Evolutionary conservation across 1,140 invertebrate genomes (phyloP).

Genomic region (Luehdorfia chinensis): DNA sequence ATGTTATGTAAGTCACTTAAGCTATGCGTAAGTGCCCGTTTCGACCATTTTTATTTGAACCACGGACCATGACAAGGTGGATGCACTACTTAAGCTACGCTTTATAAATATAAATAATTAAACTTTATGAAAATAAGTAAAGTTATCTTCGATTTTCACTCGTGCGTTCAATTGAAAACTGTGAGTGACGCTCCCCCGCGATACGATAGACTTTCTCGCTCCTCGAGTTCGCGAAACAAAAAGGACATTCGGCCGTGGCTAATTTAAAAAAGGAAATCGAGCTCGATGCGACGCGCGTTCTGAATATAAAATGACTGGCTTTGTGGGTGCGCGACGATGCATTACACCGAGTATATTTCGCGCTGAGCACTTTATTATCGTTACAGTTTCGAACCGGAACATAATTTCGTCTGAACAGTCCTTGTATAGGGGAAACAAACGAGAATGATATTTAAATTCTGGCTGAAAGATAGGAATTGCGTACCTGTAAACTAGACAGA

Average conservation of each 20-base stretch:
- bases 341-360: conserved; percentile 44
- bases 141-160: conserved; percentile 26
- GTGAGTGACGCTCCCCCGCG: conserved; percentile 35
- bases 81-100: no score
- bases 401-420: conserved; percentile 14
- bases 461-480: no score
- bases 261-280: conserved; percentile 74
- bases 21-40: no score
- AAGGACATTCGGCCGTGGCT: conserved; percentile 64
- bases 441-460: no score
- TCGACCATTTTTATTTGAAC: no score
- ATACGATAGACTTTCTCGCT: conserved; percentile 33
- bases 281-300: conserved; percentile 42
- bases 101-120: conserved; percentile 8
- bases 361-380: conserved; percentile 58
- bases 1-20: no score
- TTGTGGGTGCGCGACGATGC: conserved; percentile 65
- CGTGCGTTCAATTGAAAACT: conserved; percentile 30
- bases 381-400: conserved; percentile 16
- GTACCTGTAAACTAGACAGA: no score
- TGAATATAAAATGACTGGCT: conserved; percentile 59
- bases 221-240: conserved; percentile 53
- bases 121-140: conserved; percentile 19
- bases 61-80: no score
- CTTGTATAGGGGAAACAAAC: not conserved